A percentile compares a stretch with the other conserved stretches of the same genome.
These are phyloP conservation scores for Rotaria magnacalcarata DNA, from an alignment of 2,888 invertebrate species.

Conservation along the genomic window DNA sequence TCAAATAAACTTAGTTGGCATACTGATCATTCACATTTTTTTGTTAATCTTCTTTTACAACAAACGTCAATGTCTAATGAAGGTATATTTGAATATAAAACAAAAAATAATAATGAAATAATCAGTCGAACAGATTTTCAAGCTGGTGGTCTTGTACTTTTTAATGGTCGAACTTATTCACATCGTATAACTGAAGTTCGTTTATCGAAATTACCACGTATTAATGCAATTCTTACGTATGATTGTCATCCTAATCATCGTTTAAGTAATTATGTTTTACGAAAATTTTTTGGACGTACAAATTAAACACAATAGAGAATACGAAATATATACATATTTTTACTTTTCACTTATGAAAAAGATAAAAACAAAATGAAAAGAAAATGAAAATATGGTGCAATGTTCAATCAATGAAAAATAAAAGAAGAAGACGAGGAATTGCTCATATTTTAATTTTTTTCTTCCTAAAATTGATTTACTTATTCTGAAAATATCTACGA, in stretches of 20 bases:
- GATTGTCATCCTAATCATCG: not conserved
- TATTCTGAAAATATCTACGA: no score
- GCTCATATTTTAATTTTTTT: no score
- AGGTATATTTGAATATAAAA: conserved; percentile 1
- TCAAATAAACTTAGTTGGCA: conserved; percentile 22
- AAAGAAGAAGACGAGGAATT: not conserved
- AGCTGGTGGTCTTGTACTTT: not conserved
- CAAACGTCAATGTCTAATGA: not conserved
- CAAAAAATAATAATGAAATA: not conserved
- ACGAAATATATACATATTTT: not conserved
- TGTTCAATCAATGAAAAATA: no score
- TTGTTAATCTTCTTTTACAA: conserved; percentile 15
- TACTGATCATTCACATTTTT: conserved; percentile 20
- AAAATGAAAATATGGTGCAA: no score
- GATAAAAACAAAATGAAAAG: not conserved
- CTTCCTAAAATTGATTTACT: no score
- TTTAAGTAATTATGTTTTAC: not conserved
- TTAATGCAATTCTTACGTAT: conserved; percentile 18
- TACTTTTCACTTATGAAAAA: not conserved
- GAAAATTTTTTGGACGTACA: conserved; percentile 24
- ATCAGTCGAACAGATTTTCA: conserved; percentile 17
- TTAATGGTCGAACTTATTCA: not conserved
- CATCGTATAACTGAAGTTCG: conserved; percentile 4
- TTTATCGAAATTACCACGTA: not conserved
- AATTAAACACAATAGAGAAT: not conserved